These are phyloP conservation scores for Sitta carolinensis DNA, from an alignment of 2,797 vertebrate species.

Conservation along the genomic window DNA sequence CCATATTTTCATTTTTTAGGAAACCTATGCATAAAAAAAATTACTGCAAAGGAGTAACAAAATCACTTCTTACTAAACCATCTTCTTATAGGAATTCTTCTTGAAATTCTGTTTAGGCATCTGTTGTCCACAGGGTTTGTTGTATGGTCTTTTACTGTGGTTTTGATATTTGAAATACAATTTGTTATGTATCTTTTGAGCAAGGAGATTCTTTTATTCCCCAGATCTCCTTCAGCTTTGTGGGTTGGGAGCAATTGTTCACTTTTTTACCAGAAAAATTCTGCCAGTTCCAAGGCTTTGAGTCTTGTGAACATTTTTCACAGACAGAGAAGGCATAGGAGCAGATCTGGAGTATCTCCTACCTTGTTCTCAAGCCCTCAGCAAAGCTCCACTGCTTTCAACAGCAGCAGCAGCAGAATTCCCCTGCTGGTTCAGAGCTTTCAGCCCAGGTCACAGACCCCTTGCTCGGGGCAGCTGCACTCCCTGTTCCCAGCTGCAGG, in stretches of 20 bases:
- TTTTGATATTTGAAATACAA: background rate
- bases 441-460: background rate
- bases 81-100: background rate
- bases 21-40: background rate
- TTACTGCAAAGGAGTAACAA: background rate
- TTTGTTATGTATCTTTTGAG: background rate
- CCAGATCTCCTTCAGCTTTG: background rate
- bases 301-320: background rate
- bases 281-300: background rate
- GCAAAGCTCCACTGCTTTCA: background rate
- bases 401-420: background rate
- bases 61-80: background rate
- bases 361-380: background rate
- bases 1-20: background rate
- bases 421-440: background rate
- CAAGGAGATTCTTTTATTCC: background rate
- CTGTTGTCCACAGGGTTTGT: background rate
- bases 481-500: background rate
- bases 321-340: background rate
- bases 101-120: background rate
- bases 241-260: background rate
- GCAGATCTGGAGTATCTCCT: background rate
- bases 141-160: background rate
- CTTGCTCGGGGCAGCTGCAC: background rate
- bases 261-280: background rate